Evolutionary conservation across 1,140 invertebrate species (phyloP).

Genomic region (Drosophila paulistorum): DNA sequence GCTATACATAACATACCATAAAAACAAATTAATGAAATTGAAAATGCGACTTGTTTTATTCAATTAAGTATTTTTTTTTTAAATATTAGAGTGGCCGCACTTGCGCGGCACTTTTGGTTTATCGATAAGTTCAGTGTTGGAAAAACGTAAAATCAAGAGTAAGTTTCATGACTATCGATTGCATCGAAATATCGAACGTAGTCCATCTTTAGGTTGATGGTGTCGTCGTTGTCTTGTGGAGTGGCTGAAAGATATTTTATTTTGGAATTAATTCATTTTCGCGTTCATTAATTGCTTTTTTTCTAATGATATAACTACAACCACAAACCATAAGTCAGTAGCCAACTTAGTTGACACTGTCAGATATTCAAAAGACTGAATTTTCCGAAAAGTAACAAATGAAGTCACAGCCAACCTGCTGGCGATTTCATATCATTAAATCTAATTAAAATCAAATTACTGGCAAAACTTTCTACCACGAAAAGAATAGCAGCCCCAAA

Average conservation of each 20-base stretch:
- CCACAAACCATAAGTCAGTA: conserved; percentile 25
- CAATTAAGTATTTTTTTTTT: no score
- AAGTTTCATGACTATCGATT: no score
- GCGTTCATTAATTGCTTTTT: conserved; percentile 64
- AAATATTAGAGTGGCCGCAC: not conserved
- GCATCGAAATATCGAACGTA: no score
- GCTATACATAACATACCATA: conserved; percentile 58
- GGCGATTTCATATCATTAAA: conserved; percentile 62
- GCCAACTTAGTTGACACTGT: conserved; percentile 47
- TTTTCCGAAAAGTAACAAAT: conserved; percentile 10
- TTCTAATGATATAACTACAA: conserved; percentile 53
- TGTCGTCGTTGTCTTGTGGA: conserved; percentile 74
- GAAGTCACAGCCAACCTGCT: conserved; percentile 11
- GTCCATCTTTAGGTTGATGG: not conserved
- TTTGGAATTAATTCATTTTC: conserved; percentile 65
- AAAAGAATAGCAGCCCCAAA: conserved; percentile 43
- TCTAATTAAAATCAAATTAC: conserved; percentile 49
- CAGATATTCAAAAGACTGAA: conserved; percentile 72
- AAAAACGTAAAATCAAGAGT: no score
- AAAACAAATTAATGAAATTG: conserved; percentile 11
- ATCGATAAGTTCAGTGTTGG: no score
- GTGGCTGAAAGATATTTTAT: conserved; percentile 58
- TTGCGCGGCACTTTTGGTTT: not conserved
- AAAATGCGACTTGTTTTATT: conserved; percentile 18
- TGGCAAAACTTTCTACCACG: conserved; percentile 68